A percentile compares a stretch with the other conserved stretches of the same genome.
Evolutionary conservation across 2,113 vertebrate genomes (phyloP).

Genomic region (Chionodraco myersi): DNA sequence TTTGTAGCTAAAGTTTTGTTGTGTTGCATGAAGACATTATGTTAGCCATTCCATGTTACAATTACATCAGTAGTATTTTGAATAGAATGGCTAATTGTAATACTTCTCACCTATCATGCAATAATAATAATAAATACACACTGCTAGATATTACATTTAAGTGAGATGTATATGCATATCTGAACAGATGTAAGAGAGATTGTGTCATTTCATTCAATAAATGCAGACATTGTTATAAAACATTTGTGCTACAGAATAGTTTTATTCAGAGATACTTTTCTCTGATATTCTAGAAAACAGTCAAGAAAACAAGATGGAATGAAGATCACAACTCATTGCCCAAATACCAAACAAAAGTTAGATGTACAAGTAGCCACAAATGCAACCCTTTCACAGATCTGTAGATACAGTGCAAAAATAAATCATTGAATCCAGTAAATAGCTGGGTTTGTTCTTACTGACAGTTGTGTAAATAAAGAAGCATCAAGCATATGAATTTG

Average conservation of each 20-base stretch:
- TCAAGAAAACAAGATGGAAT: slow-evolving; percentile 38
- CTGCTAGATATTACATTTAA: background rate
- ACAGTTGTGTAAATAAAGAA: slow-evolving; percentile 61
- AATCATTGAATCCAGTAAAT: slow-evolving; percentile 57
- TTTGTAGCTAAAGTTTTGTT: background rate
- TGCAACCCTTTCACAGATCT: slow-evolving; percentile 73
- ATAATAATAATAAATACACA: background rate
- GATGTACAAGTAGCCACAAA: slow-evolving; percentile 44
- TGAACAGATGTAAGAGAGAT: slow-evolving; percentile 25
- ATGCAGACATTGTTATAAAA: slow-evolving; percentile 51
- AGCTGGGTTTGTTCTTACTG: slow-evolving; percentile 49
- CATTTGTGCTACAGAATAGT: slow-evolving; percentile 40
- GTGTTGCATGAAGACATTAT: background rate
- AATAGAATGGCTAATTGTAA: background rate
- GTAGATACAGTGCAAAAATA: slow-evolving; percentile 74
- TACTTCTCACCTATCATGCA: background rate
- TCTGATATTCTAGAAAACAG: slow-evolving; percentile 37
- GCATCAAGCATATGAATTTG: slow-evolving; percentile 53
- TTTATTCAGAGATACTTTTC: slow-evolving; percentile 46
- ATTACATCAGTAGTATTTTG: background rate
- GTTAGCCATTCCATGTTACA: background rate
- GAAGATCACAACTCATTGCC: slow-evolving; percentile 35
- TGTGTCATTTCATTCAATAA: slow-evolving; percentile 44
- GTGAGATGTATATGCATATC: background rate
- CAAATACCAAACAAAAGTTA: slow-evolving; percentile 38